These are phyloP conservation scores for Passer montanus DNA, from an alignment of 2,113 vertebrate species.

Conservation along the genomic window DNA sequence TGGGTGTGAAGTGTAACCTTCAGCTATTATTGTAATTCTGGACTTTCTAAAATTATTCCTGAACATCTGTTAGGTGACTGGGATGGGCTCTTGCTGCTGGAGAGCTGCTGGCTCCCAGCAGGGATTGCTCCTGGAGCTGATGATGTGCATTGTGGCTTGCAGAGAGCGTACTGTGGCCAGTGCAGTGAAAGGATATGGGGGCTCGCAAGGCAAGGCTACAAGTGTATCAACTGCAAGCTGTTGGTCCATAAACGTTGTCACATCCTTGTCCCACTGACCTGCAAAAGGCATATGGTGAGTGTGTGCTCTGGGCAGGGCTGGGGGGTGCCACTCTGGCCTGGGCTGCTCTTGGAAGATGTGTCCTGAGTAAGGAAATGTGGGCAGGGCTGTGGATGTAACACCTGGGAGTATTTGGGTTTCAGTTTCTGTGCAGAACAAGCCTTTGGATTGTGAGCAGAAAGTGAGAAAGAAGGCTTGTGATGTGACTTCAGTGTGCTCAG, in stretches of 20 bases:
- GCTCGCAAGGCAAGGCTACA: slow-evolving; percentile 95
- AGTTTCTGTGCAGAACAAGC: not conserved
- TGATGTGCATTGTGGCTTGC: not conserved
- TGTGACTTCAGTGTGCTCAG: not conserved
- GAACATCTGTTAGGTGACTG: not conserved
- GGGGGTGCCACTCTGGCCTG: rapidly evolving
- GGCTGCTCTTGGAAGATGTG: not conserved
- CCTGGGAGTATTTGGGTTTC: not conserved
- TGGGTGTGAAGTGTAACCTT: not conserved
- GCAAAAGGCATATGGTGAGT: slow-evolving; percentile 98
- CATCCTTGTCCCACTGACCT: slow-evolving; percentile 92
- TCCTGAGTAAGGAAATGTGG: rapidly evolving
- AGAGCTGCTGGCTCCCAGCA: not conserved
- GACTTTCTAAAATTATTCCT: not conserved
- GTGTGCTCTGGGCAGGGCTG: rapidly evolving
- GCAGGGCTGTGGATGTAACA: rapidly evolving
- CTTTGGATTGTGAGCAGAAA: not conserved
- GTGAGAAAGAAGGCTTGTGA: not conserved
- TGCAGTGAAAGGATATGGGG: slow-evolving; percentile 99
- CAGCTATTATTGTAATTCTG: not conserved
- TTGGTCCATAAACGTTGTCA: slow-evolving; percentile 99
- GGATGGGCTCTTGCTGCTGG: not conserved
- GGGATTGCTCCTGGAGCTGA: not conserved
- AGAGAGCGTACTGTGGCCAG: slow-evolving; percentile 96
- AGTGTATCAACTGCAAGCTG: slow-evolving; percentile 97